Evolutionary conservation across 1,140 invertebrate genomes (phyloP).

Genomic region (Diorhabda sublineata): DNA sequence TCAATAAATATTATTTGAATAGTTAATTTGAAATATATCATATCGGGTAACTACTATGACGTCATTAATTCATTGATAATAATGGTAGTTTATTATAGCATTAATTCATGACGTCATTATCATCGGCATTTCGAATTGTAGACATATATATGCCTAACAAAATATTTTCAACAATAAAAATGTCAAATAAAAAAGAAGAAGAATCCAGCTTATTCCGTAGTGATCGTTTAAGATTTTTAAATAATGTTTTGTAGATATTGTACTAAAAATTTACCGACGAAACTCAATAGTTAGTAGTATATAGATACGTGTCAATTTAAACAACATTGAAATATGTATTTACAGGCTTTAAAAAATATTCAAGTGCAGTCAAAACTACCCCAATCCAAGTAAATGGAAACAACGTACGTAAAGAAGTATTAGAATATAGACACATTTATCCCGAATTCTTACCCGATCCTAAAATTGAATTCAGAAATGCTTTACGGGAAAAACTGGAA

Average conservation of each 20-base stretch:
- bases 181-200: too few relatives aligned
- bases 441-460: constrained; percentile 94
- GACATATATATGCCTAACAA: too few relatives aligned
- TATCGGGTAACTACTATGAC: too few relatives aligned
- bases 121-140: too few relatives aligned
- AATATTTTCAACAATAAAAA: too few relatives aligned
- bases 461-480: constrained; percentile 71
- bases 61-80: too few relatives aligned
- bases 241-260: background rate
- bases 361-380: background rate
- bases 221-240: background rate
- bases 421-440: constrained; percentile 72
- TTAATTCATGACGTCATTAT: too few relatives aligned
- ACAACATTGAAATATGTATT: constrained; percentile 1
- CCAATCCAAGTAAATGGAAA: background rate
- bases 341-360: constrained; percentile 5
- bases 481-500: constrained; percentile 82
- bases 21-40: too few relatives aligned
- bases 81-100: too few relatives aligned
- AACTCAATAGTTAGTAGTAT: background rate
- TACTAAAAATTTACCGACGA: background rate
- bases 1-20: too few relatives aligned
- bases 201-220: too few relatives aligned
- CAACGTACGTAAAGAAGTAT: constrained; percentile 28
- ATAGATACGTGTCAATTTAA: background rate